Conservation (phyloP, 2,888 invertebrate genomes). For the Acleris sparsana region DNA sequence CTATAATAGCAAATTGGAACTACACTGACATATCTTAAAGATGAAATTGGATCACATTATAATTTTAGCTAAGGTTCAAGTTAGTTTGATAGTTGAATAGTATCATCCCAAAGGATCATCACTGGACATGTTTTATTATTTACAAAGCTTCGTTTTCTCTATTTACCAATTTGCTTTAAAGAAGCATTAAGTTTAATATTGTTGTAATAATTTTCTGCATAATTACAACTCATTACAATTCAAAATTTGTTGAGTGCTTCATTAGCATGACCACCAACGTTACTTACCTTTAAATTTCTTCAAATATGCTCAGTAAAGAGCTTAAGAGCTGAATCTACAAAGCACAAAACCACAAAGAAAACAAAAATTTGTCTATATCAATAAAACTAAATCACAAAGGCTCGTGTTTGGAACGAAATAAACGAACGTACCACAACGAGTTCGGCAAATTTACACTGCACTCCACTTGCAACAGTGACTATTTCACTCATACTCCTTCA, state of each 20-base stretch:
- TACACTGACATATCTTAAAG: not conserved
- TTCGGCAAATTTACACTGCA: conserved; percentile 79
- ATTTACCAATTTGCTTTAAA: not conserved
- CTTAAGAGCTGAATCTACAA: conserved; percentile 29
- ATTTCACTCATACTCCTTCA: conserved; percentile 64
- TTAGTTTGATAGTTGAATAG: not conserved
- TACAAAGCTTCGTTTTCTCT: not conserved
- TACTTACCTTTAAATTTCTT: conserved; percentile 4
- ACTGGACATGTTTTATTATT: not conserved
- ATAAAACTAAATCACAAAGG: conserved; percentile 68
- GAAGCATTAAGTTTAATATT: not conserved
- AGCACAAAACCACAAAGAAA: conserved; percentile 25
- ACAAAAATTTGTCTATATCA: conserved; percentile 45
- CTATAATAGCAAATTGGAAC: not conserved
- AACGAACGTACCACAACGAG: conserved; percentile 70
- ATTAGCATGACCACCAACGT: conserved; percentile 10
- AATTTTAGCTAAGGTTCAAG: not conserved
- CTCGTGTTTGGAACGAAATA: conserved; percentile 61
- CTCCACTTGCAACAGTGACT: conserved; percentile 74
- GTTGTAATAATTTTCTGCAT: not conserved
- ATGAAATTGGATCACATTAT: not conserved
- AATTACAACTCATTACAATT: no score
- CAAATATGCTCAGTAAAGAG: conserved; percentile 10
- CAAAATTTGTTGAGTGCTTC: not conserved
- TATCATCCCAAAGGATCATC: not conserved